Base-by-base conservation (phyloP, 2,113 vertebrate species). In the Nansenia antarctica region DNA sequence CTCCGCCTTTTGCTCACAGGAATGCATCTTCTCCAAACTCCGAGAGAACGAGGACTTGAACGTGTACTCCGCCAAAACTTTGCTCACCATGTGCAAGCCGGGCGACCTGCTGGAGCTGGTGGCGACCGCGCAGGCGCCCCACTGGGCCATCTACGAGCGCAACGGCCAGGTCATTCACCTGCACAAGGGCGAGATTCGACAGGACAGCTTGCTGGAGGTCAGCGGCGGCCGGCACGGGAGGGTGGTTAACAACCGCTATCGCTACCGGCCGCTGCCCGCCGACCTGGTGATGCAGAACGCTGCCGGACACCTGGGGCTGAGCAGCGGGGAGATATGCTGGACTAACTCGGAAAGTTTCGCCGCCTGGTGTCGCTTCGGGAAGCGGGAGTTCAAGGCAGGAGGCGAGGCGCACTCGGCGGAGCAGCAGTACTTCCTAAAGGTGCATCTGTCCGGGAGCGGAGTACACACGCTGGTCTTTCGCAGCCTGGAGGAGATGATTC, bases 11-110 rank as follows among this genome's bases (percentile, higher is more conserved):
- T 95, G 95, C 79, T 94, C 96, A 79, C 96, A 98, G 92, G 97
- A 98, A 95, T 99, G 98, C 93, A 99, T 99, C 89, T 98, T 98
- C 86, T 97, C 96, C 92, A 99, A 99, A 90, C 94, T 96, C 85
- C 94, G 94, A 84, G 94, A 95, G 74, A 95, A 94, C 85, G 93
- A 96, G 83, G 96, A 98, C 90, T 88, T 97, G 85, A 93, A 94
- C 70, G 95, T 98, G 79, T 95, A 92, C 89, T 91, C 98, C 24
- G 92, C 91, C 72, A 92, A 93, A 66, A 94, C 94, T 78, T 92
- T 99, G 91, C 93, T 98, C 12, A 90, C 94, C 63, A 94, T 96
- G 85, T 98, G 98, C 95, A 93, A 95, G 88, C 96, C 96, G 0
- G 98, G 98, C 45, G 98, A 99, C 89, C 89, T 99, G 86, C 91